Conservation (phyloP, 2,888 invertebrate genomes). For the Vannuccia rotundouncinata region DNA sequence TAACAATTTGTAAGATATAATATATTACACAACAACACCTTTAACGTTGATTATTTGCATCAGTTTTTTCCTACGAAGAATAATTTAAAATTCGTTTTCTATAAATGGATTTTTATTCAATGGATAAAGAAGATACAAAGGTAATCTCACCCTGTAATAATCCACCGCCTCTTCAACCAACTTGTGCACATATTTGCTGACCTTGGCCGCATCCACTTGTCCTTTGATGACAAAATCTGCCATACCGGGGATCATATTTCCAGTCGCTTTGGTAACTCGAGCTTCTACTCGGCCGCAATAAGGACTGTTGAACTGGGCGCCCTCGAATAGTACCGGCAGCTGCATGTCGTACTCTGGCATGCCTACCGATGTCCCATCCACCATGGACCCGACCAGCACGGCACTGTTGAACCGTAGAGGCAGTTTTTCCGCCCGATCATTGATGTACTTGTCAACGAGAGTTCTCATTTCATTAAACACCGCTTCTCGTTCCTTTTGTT, state of each 20-base stretch:
- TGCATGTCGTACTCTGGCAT: not conserved
- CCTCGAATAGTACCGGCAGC: not conserved
- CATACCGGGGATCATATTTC: not conserved
- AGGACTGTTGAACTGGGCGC: not conserved
- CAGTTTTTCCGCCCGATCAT: not conserved
- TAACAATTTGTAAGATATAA: too few species aligned
- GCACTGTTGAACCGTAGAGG: not conserved
- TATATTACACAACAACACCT: too few species aligned
- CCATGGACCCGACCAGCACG: not conserved
- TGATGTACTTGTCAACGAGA: not conserved
- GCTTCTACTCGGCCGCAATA: not conserved
- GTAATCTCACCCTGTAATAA: slow-evolving; percentile 3
- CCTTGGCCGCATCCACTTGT: not conserved
- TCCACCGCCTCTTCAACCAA: not conserved
- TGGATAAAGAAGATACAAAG: too few species aligned
- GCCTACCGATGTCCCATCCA: not conserved
- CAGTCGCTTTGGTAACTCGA: not conserved
- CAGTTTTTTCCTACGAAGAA: too few species aligned
- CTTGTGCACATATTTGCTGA: not conserved
- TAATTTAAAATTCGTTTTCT: too few species aligned
- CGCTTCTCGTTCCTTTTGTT: not conserved
- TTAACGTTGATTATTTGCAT: too few species aligned
- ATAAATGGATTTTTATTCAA: too few species aligned
- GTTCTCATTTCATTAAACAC: not conserved
- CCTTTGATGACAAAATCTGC: not conserved